These are phyloP conservation scores for Pollenia amentaria DNA, from an alignment of 2,888 invertebrate species.

Conservation along the genomic window DNA sequence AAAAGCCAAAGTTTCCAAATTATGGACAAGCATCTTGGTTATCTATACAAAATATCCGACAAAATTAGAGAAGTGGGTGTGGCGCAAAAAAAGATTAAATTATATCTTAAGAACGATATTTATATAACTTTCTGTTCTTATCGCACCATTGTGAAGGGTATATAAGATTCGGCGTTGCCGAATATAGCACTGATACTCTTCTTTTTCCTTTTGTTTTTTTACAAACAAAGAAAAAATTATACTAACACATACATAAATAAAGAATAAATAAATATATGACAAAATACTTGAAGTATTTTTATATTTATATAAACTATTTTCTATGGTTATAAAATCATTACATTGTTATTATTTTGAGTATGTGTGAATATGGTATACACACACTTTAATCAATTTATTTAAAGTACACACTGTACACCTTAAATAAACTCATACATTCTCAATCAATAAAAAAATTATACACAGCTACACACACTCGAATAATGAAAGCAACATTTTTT, in stretches of 20 bases:
- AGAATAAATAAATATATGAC: constrained; percentile 4
- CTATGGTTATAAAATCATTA: not conserved
- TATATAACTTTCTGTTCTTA: too few relatives aligned
- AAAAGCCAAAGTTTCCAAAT: too few relatives aligned
- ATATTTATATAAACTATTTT: constrained; percentile 13
- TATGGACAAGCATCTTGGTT: too few relatives aligned
- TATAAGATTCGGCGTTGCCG: too few relatives aligned
- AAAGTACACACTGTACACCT: too few relatives aligned
- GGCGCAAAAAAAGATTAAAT: too few relatives aligned
- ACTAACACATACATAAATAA: not conserved
- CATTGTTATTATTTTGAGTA: not conserved
- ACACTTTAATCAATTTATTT: too few relatives aligned
- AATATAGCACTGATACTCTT: too few relatives aligned
- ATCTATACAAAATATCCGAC: too few relatives aligned
- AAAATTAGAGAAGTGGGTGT: too few relatives aligned
- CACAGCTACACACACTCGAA: constrained; percentile 8
- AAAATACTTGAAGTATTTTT: constrained; percentile 12
- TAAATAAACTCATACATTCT: not conserved
- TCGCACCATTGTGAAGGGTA: too few relatives aligned
- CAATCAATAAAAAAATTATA: not conserved
- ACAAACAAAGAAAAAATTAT: not conserved
- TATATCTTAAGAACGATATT: too few relatives aligned
- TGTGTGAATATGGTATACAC: not conserved
- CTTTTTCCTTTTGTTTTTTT: constrained; percentile 11
- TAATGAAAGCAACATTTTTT: constrained; percentile 35